Percentiles rank a stretch among this genome's conserved stretches.
These are phyloP conservation scores for Mimachlamys varia DNA, from an alignment of 2,888 invertebrate genomes.

Conservation along the genomic window DNA sequence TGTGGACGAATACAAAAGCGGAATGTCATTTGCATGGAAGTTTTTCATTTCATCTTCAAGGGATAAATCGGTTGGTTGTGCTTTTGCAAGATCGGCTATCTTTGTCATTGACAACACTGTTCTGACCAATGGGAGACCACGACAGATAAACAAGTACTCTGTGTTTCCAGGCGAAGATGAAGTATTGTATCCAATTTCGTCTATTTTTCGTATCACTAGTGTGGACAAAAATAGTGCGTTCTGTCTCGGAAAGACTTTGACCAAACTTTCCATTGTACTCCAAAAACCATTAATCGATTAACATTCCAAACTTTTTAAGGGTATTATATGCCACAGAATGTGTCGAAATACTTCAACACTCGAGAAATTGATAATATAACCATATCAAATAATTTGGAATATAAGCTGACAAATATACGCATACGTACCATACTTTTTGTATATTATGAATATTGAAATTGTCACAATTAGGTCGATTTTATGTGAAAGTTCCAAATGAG, in stretches of 20 bases:
- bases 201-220: not conserved
- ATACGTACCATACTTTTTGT: no score
- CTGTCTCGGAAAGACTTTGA: not conserved
- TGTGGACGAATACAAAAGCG: not conserved
- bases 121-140: not conserved
- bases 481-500: no score
- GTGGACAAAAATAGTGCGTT: not conserved
- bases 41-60: not conserved
- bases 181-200: not conserved
- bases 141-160: not conserved
- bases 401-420: no score
- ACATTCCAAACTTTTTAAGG: not conserved
- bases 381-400: no score
- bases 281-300: not conserved
- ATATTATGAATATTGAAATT: no score
- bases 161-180: not conserved
- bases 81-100: not conserved
- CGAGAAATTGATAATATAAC: no score
- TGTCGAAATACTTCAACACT: no score
- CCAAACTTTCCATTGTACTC: not conserved
- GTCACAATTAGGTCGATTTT: no score
- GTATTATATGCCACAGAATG: no score
- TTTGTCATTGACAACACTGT: constrained; percentile 10
- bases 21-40: constrained; percentile 6
- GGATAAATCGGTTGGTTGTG: not conserved